Evolutionary conservation across 1,140 invertebrate species (phyloP).

Genomic region (Drosophila gunungcola): DNA sequence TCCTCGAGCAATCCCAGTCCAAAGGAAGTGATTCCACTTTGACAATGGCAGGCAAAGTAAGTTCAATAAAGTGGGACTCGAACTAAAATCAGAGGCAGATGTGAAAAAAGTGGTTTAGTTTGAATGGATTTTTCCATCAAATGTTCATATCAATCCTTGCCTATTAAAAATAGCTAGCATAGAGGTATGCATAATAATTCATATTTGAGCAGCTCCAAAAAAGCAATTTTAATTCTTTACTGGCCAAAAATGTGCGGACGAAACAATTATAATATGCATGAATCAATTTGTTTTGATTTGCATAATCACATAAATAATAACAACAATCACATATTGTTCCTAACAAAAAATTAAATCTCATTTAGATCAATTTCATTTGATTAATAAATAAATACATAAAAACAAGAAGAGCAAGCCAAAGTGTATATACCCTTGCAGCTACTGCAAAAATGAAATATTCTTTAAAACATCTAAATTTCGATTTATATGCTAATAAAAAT

Average conservation of each 20-base stretch:
- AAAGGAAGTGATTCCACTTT: constrained; percentile 29
- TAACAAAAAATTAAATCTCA: background rate
- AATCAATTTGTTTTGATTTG: background rate
- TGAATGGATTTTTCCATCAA: background rate
- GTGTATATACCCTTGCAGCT: too few relatives aligned
- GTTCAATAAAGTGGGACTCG: constrained; percentile 23
- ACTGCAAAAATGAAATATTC: too few relatives aligned
- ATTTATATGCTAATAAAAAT: too few relatives aligned
- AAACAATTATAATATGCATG: background rate
- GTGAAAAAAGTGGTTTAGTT: background rate
- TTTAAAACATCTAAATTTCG: too few relatives aligned
- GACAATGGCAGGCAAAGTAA: constrained; percentile 80
- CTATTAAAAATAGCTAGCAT: background rate
- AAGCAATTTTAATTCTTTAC: background rate
- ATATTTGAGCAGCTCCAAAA: background rate
- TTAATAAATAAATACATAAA: too few relatives aligned
- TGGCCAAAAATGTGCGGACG: background rate
- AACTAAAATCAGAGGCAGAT: background rate
- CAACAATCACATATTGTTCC: background rate
- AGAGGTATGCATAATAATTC: too few relatives aligned
- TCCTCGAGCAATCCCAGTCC: constrained; percentile 20
- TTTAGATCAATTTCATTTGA: background rate
- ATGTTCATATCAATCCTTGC: background rate
- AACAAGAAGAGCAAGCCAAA: too few relatives aligned
- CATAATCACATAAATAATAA: constrained; percentile 6